Evolutionary conservation across 2,113 vertebrate genomes (phyloP), one percentile per base, ranked within the genome.

Genomic region (Triplophysa dalaica): DNA sequence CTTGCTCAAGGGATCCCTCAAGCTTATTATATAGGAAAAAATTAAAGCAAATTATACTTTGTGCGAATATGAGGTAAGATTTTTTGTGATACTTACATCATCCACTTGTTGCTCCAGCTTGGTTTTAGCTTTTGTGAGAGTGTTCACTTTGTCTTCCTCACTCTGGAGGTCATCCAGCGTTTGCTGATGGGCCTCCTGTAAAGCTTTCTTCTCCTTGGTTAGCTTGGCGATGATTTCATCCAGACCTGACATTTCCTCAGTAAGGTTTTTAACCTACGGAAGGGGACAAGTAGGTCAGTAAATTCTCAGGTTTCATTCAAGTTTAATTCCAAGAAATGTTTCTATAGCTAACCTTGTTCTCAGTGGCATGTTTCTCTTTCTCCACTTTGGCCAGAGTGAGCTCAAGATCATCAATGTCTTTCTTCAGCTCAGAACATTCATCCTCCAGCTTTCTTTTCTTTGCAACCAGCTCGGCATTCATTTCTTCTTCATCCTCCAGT

Each of bases 341-440:
- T 24, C 11, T 5, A 45, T 14, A 56, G 17, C 62, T 21, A 56
- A 95, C 95, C 93, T 97, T 96, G 87, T 97, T 97, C 87, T 96
- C 95, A 0, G 95, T 97, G 0, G 95, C 95, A 0, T 97, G 95
- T 75, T 97, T 97, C 87, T 97, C 95, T 70, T 97, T 97, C 77
- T 97, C 95, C 83, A 96, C 95, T 86, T 97, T 96, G 78, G 95
- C 95, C 87, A 96, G 7, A 0, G 94, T 84, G 75, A 95, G 14
- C 82, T 95, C 94, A 80, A 95, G 83, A 85, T 95, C 94, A 2
- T 95, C 94, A 0, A 95, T 95, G 75, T 95, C 94, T 70, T 91
- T 95, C 78, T 95, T 95, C 19, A 95, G 91, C 82, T 95, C 94
- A 0, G 94, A 94, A 69, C 94, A 95, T 29, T 95, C 94, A 0